Evolutionary conservation across 2,797 vertebrate species (phyloP), one percentile per base, ranked within the genome.

Genomic region (Enteromius argenteus): DNA sequence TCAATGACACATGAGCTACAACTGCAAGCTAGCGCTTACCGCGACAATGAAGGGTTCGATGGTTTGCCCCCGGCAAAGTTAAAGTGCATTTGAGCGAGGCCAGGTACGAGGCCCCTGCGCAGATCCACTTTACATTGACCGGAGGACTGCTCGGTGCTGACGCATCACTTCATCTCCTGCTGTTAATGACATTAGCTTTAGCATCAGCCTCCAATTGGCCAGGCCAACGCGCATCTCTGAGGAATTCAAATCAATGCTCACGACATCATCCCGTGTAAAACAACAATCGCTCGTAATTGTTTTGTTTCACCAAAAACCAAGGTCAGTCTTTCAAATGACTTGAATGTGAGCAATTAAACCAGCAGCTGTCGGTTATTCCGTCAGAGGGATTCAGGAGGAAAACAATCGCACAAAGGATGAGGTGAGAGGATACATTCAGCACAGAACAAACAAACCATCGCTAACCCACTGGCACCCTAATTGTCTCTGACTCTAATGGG

Each of bases 371-470:
- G 2, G 66, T 88, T 81, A 81, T 85, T 69, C 69, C 21, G 17
- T 81, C 77, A 62, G 49, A 32, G 42, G 67, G 75, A 80, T 79
- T 78, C 79, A 53, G 37, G 71, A 85, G 90, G 89, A 83, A 74
- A 75, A 90, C 81, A 60, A 77, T 87, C 66, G 42, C 71, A 75
- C 46, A 81, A 80, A 67, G 82, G 66, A 84, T 37, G 77, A 83
- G 90, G 90, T 92, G 91, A 93, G 89, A 89, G 90, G 91, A 91
- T 93, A 91, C 88, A 83, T 93, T 95, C 93, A 95, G 93, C 93
- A 93, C 94, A 94, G 94, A 95, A 95, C 95, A 95, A 95, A 94
- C 92, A 95, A 94, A 94, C 92, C 94, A 94, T 94, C 93, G 93
- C 93, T 90, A 92, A 90, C 90, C 91, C 91, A 91, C 93, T 91